phyloP scores from a whole-genome alignment of 1,140 invertebrate species.

The Coelopa frigida region DNA sequence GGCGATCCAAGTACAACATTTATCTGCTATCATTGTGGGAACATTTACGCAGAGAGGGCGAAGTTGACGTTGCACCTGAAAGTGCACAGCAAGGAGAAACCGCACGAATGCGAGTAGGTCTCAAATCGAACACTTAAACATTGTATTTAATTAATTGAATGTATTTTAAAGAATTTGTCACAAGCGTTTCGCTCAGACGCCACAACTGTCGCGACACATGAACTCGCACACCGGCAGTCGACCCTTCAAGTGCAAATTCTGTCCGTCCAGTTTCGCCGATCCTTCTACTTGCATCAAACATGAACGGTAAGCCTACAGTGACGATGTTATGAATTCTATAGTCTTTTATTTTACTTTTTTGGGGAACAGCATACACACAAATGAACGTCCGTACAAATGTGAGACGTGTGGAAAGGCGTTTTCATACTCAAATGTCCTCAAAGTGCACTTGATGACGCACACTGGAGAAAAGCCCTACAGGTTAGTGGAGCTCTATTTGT shows the following conservation, averaged over 20 bases:
- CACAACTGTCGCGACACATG: conserved; percentile 35
- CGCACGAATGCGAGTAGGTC: conserved; percentile 40
- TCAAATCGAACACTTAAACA: not conserved
- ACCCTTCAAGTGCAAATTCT: conserved; percentile 49
- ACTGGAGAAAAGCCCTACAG: conserved; percentile 30
- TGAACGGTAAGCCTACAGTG: conserved; percentile 42
- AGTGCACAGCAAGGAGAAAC: conserved; percentile 27
- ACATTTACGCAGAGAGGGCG: conserved; percentile 22
- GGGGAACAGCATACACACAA: conserved; percentile 32
- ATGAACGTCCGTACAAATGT: conserved; percentile 36
- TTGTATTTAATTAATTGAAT: not conserved
- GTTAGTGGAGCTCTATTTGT: not conserved
- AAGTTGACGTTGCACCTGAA: conserved; percentile 30
- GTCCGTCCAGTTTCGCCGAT: conserved; percentile 60
- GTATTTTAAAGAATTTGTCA: conserved; percentile 27
- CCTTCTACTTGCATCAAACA: conserved; percentile 53
- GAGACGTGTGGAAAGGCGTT: conserved; percentile 28
- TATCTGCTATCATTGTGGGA: conserved; percentile 25
- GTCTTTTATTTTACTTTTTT: not conserved
- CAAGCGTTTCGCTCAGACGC: conserved; percentile 33
- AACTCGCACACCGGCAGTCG: conserved; percentile 36
- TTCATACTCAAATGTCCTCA: conserved; percentile 34
- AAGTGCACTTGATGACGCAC: conserved; percentile 32
- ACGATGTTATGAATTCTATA: not conserved
- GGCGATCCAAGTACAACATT: conserved; percentile 2